Conservation (phyloP, 2,113 vertebrate genomes). For the Eudorcas thomsonii region DNA sequence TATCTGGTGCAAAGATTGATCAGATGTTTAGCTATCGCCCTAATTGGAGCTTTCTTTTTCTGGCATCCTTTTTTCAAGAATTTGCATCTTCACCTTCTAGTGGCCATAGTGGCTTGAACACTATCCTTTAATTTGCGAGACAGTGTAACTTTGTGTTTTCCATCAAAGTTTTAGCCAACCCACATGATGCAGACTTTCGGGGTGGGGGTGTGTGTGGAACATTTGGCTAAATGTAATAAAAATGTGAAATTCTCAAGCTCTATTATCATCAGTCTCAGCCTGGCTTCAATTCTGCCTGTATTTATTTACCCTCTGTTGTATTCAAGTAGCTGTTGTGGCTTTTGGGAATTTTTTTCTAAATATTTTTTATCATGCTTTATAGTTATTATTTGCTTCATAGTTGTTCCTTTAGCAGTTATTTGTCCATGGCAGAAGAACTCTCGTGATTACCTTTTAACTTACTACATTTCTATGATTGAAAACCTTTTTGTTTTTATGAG, state of each 20-base stretch:
- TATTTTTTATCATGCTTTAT: not conserved
- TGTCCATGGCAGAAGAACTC: not conserved
- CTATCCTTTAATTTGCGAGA: not conserved
- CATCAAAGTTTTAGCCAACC: not conserved
- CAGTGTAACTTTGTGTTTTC: not conserved
- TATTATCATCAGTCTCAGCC: not conserved
- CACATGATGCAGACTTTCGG: accelerated
- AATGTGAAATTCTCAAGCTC: not conserved
- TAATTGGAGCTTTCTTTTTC: not conserved
- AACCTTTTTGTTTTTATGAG: not conserved
- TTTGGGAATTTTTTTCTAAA: not conserved
- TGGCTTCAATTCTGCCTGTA: not conserved
- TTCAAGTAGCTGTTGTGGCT: not conserved
- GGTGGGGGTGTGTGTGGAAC: accelerated
- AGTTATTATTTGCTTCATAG: not conserved
- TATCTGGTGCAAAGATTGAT: not conserved
- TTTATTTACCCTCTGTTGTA: not conserved
- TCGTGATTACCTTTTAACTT: not conserved
- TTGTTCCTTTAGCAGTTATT: not conserved
- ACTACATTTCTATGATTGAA: not conserved
- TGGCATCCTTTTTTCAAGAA: not conserved
- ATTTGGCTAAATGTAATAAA: not conserved
- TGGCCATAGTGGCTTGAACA: not conserved
- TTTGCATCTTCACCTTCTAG: not conserved
- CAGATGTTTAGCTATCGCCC: not conserved